Base-by-base conservation (phyloP, 2,797 vertebrate species). In the Anabas testudineus region DNA sequence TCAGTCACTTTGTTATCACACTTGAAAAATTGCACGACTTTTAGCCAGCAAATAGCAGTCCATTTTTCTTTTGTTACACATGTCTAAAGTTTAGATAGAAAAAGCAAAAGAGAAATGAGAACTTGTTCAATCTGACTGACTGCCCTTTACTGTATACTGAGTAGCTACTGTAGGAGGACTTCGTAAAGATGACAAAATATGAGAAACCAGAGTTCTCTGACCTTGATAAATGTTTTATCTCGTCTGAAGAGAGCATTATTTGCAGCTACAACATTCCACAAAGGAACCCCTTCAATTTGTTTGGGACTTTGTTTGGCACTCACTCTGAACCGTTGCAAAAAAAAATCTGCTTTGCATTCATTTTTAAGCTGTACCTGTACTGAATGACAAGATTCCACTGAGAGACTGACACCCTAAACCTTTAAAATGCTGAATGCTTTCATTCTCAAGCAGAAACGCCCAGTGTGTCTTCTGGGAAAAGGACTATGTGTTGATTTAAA, bases 381-480 rank as follows among this genome's bases (percentile, higher is more conserved):
- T 52, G 69, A 74, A 67, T 61, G 32, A 72, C 58, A 73, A 63
- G 41, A 67, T 41, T 51, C 39, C 63, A 70, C 74, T n/a, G 32
- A 42, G 22, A 74, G 37, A 80, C 71, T 73, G 68, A 64, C 78
- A 77, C 21, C 42, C 45, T 32, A 67, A 75, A 86, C 63, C 66
- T 79, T 78, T 83, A 58, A 74, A 70, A 81, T 69, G 49, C 67
- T 70, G 57, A 39, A 48, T 45, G 74, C 74, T 85, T 84, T 83
- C 62, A 72, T 67, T 81, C 48, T 51, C 28, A 37, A 48, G 65
- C 47, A 77, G 34, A 71, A 78, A 80, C 22, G 48, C 43, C 34
- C 54, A 37, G 74, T 58, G 57, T 61, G 36, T 69, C 80, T 66
- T 32, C 10, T 77, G 67, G 78, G 71, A 84, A 84, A 76, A 76